Percentiles rank a stretch among this genome's conserved stretches.
Conservation (phyloP, 2,888 invertebrate species). For the Sisyra nigra region DNA sequence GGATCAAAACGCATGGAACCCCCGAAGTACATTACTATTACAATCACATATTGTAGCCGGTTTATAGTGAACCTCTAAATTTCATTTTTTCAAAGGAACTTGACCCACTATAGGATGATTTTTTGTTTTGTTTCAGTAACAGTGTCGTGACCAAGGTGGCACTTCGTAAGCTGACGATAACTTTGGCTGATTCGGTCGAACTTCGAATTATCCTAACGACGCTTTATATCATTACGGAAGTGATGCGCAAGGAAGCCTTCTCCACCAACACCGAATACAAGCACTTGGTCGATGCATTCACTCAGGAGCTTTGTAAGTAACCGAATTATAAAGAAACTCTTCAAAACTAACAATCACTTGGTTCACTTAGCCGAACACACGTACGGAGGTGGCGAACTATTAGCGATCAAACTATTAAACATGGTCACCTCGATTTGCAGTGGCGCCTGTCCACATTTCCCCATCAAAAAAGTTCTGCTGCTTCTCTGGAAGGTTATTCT, state of each 20-base stretch:
- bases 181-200: constrained; percentile 80
- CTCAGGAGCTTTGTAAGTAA: constrained; percentile 18
- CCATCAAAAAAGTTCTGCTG: constrained; percentile 94
- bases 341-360: too few species aligned
- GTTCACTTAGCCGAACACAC: constrained; percentile 27
- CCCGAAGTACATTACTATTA: too few species aligned
- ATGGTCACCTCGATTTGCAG: constrained; percentile 97
- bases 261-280: constrained; percentile 27
- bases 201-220: constrained; percentile 84
- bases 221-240: constrained; percentile 89
- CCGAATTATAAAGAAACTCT: not conserved
- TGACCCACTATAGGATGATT: too few species aligned
- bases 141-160: constrained; percentile 51
- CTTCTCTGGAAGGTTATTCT: constrained; percentile 91
- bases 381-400: constrained; percentile 61
- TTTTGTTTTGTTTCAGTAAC: constrained; percentile 28
- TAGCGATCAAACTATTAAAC: constrained; percentile 77
- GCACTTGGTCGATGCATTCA: constrained; percentile 35
- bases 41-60: too few species aligned
- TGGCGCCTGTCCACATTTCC: constrained; percentile 91
- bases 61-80: too few species aligned
- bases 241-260: constrained; percentile 59
- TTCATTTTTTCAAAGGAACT: too few species aligned
- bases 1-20: too few species aligned
- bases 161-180: constrained; percentile 61